phyloP scores from a whole-genome alignment of 2,888 invertebrate genomes.

The Drosophila mettleri region DNA sequence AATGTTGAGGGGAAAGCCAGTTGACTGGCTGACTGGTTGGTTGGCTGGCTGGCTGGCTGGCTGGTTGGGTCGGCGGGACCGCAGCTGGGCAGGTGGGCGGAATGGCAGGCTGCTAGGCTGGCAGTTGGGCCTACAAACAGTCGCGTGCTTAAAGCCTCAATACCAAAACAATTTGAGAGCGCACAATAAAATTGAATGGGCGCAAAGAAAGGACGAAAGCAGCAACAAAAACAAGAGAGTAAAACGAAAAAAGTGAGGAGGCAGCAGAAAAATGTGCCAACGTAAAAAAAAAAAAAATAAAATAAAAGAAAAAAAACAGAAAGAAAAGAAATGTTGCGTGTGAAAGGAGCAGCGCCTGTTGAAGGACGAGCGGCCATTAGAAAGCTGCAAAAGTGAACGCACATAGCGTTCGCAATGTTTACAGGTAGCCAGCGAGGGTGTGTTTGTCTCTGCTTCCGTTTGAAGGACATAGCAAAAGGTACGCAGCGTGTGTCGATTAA shows the following conservation, averaged over 20 bases:
- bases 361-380: slow-evolving; percentile 74
- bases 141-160: slow-evolving; percentile 79
- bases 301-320: slow-evolving; percentile 13
- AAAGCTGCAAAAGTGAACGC: slow-evolving; percentile 65
- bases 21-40: slow-evolving; percentile 43
- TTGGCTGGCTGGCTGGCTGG: slow-evolving; percentile 23
- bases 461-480: slow-evolving; percentile 69
- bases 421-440: slow-evolving; percentile 59
- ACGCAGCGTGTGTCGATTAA: slow-evolving; percentile 74
- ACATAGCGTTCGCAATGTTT: slow-evolving; percentile 64
- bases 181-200: slow-evolving; percentile 79
- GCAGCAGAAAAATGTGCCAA: slow-evolving; percentile 67
- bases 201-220: slow-evolving; percentile 47
- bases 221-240: slow-evolving; percentile 29
- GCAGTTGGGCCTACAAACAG: slow-evolving; percentile 50
- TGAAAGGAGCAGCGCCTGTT: slow-evolving; percentile 76
- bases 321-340: slow-evolving; percentile 62
- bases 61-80: slow-evolving; percentile 2
- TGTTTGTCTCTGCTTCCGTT: slow-evolving; percentile 51
- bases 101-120: neutral
- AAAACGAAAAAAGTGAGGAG: slow-evolving; percentile 34
- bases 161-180: slow-evolving; percentile 80
- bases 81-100: neutral
- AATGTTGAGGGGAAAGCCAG: slow-evolving; percentile 26
- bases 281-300: slow-evolving; percentile 32